These are phyloP conservation scores for Neodiprion pinetum DNA, from an alignment of 1,140 invertebrate species.

Conservation along the genomic window DNA sequence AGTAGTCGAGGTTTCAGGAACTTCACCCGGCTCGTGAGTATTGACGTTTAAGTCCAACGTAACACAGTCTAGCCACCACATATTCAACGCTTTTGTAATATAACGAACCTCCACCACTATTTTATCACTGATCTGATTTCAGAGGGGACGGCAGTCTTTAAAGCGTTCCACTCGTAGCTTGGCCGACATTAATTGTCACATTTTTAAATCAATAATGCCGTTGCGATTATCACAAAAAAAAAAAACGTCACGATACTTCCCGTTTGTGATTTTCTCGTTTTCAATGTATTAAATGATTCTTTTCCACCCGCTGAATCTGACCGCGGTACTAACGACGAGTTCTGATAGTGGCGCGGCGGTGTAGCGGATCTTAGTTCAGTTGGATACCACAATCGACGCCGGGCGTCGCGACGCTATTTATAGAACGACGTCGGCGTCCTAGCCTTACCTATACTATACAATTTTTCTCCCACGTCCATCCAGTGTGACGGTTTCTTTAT, in stretches of 20 bases:
- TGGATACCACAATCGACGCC: background rate
- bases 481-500: too few species aligned
- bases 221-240: too few species aligned
- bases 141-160: too few species aligned
- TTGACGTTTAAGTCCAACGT: background rate
- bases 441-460: background rate
- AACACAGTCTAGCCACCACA: conserved; percentile 1
- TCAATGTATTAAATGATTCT: background rate
- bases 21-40: background rate
- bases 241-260: too few species aligned
- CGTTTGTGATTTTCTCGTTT: background rate
- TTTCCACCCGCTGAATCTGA: background rate
- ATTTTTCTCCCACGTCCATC: too few species aligned
- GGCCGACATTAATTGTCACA: too few species aligned
- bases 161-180: too few species aligned
- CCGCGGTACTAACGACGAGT: background rate
- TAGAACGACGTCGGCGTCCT: background rate
- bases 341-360: background rate
- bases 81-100: background rate
- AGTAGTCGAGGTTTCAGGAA: background rate
- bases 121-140: too few species aligned
- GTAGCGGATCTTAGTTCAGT: background rate
- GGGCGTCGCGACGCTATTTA: conserved; percentile 2
- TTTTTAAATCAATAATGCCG: too few species aligned
- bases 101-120: too few species aligned